Percentiles rank a stretch among this genome's conserved stretches.
Conservation (phyloP, 1,140 invertebrate genomes). For the Bacillus rossius region DNA sequence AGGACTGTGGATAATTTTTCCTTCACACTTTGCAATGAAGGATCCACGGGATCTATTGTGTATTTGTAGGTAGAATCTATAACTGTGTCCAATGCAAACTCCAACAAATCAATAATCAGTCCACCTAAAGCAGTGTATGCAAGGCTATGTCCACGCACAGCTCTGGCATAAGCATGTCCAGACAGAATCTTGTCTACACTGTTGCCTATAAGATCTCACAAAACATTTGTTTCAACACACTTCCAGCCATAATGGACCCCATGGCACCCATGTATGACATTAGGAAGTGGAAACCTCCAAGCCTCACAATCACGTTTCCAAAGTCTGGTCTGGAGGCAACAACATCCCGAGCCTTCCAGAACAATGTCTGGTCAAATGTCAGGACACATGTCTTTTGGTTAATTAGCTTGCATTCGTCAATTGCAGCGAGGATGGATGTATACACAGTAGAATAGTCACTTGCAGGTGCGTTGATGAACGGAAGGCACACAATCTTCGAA, state of each 20-base stretch:
- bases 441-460: background rate
- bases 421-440: background rate
- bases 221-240: constrained; percentile 35
- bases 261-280: constrained; percentile 40
- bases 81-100: too few relatives aligned
- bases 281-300: constrained; percentile 35
- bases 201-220: constrained; percentile 29
- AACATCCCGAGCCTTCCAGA: constrained; percentile 20
- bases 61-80: too few relatives aligned
- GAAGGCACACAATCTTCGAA: background rate
- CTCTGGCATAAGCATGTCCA: constrained; percentile 39
- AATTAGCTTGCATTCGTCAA: background rate
- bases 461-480: background rate
- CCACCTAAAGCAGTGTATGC: background rate
- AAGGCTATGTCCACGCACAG: constrained; percentile 39
- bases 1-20: too few relatives aligned
- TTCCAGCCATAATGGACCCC: constrained; percentile 36
- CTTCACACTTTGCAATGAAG: too few relatives aligned
- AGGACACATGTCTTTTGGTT: constrained; percentile 30
- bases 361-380: background rate
- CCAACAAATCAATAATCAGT: too few relatives aligned
- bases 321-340: constrained; percentile 21
- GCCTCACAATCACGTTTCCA: constrained; percentile 19
- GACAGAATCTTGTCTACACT: constrained; percentile 36
- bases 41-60: too few relatives aligned